Conservation (phyloP, 1,140 invertebrate genomes). For the Micrasema minimum region DNA sequence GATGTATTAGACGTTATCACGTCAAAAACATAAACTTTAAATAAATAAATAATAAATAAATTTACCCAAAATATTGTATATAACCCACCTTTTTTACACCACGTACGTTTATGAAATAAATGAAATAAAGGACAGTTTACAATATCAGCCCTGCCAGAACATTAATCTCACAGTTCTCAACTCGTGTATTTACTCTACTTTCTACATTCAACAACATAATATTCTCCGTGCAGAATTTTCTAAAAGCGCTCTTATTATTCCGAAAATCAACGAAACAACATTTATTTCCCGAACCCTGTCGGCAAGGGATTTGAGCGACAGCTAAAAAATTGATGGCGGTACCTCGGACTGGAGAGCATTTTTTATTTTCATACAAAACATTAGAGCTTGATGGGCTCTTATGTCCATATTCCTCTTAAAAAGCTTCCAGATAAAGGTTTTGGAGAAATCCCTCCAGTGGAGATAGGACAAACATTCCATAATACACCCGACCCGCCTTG, state of each 20-base stretch:
- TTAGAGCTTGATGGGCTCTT: conserved; percentile 50
- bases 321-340: conserved; percentile 52
- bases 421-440: conserved; percentile 26
- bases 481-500: conserved; percentile 12
- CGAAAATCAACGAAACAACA: conserved; percentile 49
- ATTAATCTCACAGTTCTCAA: too few species aligned
- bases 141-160: too few species aligned
- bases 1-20: too few species aligned
- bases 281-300: conserved; percentile 51
- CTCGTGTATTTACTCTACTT: too few species aligned
- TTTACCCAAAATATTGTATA: too few species aligned
- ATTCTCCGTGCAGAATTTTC: too few species aligned
- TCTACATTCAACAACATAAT: too few species aligned
- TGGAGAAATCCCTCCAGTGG: conserved; percentile 4
- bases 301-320: conserved; percentile 48
- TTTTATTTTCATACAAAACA: conserved; percentile 55
- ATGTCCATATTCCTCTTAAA: conserved; percentile 37
- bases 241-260: conserved; percentile 41
- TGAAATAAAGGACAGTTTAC: too few species aligned
- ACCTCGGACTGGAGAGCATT: conserved; percentile 39
- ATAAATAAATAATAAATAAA: too few species aligned
- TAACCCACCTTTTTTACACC: too few species aligned
- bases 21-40: too few species aligned
- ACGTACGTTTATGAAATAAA: too few species aligned
- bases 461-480: conserved; percentile 40